Conservation (phyloP, 2,888 invertebrate species). For the Liopterus haemorrhoidalis region DNA sequence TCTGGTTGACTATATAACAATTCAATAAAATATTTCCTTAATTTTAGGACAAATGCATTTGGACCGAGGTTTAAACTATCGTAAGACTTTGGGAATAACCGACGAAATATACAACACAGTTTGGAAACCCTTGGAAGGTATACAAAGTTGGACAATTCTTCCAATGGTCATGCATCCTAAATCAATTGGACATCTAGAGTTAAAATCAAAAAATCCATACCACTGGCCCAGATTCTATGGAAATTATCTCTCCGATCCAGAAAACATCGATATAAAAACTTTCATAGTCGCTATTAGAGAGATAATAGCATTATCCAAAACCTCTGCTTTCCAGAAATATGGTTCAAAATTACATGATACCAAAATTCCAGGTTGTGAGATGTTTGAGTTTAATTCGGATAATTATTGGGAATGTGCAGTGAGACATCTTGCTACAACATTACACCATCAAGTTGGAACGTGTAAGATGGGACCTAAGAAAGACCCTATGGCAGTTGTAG, state of each 20-base stretch:
- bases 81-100: slow-evolving; percentile 47
- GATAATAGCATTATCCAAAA: slow-evolving; percentile 47
- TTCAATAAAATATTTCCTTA: too few relatives aligned
- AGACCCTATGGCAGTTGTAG: slow-evolving; percentile 53
- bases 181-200: slow-evolving; percentile 62
- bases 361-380: slow-evolving; percentile 22
- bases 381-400: slow-evolving; percentile 21
- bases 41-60: slow-evolving; percentile 54
- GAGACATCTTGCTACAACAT: slow-evolving; percentile 40
- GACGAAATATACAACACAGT: slow-evolving; percentile 50
- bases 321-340: slow-evolving; percentile 47
- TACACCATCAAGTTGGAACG: slow-evolving; percentile 52
- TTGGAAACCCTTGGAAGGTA: slow-evolving; percentile 49
- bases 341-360: slow-evolving; percentile 43
- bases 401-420: slow-evolving; percentile 17
- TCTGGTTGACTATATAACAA: too few relatives aligned
- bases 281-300: slow-evolving; percentile 51
- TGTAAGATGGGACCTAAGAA: slow-evolving; percentile 52
- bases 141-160: slow-evolving; percentile 48
- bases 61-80: slow-evolving; percentile 66
- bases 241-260: slow-evolving; percentile 66
- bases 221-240: slow-evolving; percentile 73
- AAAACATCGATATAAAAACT: slow-evolving; percentile 55
- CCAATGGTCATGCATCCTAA: slow-evolving; percentile 69
- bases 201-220: slow-evolving; percentile 67